Evolutionary conservation across 2,797 vertebrate genomes (phyloP).

Genomic region (Mormyrus proboscirostris): DNA sequence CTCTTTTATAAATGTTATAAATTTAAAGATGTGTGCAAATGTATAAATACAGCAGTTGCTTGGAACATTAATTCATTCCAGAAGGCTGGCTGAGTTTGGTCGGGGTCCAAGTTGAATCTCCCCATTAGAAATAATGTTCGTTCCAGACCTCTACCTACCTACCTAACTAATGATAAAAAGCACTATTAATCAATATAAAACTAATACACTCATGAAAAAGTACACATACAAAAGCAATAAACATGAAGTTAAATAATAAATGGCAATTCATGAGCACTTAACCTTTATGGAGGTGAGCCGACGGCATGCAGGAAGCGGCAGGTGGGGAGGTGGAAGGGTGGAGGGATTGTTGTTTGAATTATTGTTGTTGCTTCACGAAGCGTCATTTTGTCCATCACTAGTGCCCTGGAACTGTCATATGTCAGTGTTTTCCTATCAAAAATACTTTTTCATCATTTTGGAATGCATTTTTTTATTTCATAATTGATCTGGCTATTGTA

Average conservation of each 20-base stretch:
- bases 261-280: too few species aligned
- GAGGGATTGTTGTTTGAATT: not conserved
- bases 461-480: not conserved
- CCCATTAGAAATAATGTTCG: not conserved
- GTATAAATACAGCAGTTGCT: not conserved
- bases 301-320: not conserved
- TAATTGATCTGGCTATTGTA: too few species aligned
- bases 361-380: not conserved
- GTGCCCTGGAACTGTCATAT: not conserved
- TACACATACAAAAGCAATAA: too few species aligned
- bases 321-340: not conserved
- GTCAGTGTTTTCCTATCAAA: not conserved
- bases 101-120: not conserved
- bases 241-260: too few species aligned
- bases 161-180: too few species aligned
- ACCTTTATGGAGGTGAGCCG: too few species aligned
- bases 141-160: too few species aligned
- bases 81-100: not conserved
- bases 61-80: not conserved
- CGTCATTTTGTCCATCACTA: not conserved
- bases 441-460: not conserved
- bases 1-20: not conserved
- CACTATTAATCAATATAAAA: too few species aligned
- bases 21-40: not conserved
- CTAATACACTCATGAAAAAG: too few species aligned